phyloP scores from a whole-genome alignment of 1,140 invertebrate species.

The Drosophila pectinifera region DNA sequence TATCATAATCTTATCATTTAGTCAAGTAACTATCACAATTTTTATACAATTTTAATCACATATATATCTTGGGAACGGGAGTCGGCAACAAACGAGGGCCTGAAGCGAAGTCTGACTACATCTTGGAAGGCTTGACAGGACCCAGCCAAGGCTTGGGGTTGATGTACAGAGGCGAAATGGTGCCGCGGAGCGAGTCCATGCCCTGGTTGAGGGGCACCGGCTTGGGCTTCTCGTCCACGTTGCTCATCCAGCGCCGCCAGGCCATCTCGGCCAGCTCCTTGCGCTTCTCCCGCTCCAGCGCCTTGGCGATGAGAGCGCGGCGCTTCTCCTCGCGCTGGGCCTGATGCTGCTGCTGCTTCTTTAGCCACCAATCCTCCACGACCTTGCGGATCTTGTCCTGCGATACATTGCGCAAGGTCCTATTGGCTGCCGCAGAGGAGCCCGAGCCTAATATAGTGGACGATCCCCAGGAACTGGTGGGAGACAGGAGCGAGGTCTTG shows the following conservation, averaged over 20 bases:
- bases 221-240: constrained; percentile 58
- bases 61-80: not conserved
- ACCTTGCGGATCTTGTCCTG: constrained; percentile 47
- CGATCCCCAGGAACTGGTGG: not conserved
- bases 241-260: constrained; percentile 58
- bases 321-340: constrained; percentile 29
- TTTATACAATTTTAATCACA: constrained; percentile 7
- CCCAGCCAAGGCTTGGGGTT: constrained; percentile 59
- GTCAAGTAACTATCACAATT: not conserved
- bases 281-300: constrained; percentile 29
- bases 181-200: constrained; percentile 60
- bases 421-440: not conserved
- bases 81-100: not conserved
- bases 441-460: not conserved
- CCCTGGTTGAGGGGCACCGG: constrained; percentile 75
- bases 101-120: not conserved
- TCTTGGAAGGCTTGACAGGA: not conserved
- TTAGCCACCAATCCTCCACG: constrained; percentile 57
- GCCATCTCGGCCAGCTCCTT: constrained; percentile 42
- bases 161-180: constrained; percentile 56
- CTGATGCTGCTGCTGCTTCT: constrained; percentile 45
- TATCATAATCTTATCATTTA: too few species aligned
- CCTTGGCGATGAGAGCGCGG: constrained; percentile 3
- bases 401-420: constrained; percentile 23
- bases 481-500: not conserved